A percentile compares a stretch with the other conserved stretches of the same genome.
These are phyloP conservation scores for Nannoperca australis DNA, from an alignment of 2,797 vertebrate genomes.

Conservation along the genomic window DNA sequence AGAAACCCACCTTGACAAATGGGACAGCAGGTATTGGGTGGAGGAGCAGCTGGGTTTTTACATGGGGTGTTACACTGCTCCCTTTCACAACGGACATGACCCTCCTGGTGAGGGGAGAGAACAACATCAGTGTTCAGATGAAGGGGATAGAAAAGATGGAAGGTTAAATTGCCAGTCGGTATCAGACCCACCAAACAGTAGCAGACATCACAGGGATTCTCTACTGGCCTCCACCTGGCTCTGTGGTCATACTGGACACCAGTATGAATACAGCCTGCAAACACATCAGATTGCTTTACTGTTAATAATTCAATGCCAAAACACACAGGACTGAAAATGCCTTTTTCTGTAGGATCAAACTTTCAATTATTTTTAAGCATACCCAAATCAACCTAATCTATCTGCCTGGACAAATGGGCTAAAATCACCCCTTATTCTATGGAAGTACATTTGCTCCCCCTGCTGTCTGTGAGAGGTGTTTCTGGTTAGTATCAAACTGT, in stretches of 20 bases:
- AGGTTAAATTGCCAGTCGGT: neutral
- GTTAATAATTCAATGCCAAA: neutral
- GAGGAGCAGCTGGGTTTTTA: conserved; percentile 73
- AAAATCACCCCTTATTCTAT: neutral
- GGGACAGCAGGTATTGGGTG: conserved; percentile 79
- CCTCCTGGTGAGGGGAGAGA: conserved; percentile 72
- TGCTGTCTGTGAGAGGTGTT: neutral
- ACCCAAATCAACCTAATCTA: neutral
- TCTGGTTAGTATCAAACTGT: neutral
- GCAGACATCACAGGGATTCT: conserved; percentile 81
- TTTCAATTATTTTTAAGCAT: neutral
- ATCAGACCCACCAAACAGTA: conserved; percentile 77
- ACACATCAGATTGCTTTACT: conserved; percentile 20
- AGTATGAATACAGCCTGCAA: conserved; percentile 79
- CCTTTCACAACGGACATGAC: conserved; percentile 75
- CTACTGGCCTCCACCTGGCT: conserved; percentile 74
- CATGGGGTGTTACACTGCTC: conserved; percentile 76
- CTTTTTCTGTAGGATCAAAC: neutral
- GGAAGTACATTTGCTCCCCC: conserved; percentile 10
- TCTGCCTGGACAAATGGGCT: neutral
- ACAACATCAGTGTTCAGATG: neutral
- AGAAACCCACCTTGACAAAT: conserved; percentile 79
- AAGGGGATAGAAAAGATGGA: neutral
- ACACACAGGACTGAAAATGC: neutral
- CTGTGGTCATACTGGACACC: conserved; percentile 71